Evolutionary conservation across 2,888 invertebrate species (phyloP).

Genomic region (Brenthis ino): DNA sequence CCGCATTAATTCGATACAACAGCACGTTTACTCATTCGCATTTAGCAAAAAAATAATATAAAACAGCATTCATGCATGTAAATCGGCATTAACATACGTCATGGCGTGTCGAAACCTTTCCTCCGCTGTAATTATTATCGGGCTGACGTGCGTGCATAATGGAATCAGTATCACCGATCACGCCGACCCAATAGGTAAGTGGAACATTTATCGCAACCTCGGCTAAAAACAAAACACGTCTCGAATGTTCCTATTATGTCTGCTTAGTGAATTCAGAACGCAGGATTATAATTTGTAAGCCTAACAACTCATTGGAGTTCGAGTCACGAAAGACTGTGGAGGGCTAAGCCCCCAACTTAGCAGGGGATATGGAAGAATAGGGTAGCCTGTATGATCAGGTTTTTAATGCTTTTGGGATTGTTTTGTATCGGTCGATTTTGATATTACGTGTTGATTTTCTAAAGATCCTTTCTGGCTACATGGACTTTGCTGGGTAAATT

Average conservation of each 20-base stretch:
- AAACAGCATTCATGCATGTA: not conserved
- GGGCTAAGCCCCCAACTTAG: not conserved
- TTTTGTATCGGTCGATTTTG: not conserved
- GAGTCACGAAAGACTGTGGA: conserved; percentile 7
- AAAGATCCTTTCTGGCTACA: too few relatives aligned
- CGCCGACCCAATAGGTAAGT: conserved; percentile 15
- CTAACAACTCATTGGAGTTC: conserved; percentile 3
- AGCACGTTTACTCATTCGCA: too few relatives aligned
- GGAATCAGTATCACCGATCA: not conserved
- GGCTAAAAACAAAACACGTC: conserved; percentile 24
- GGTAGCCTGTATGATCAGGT: not conserved
- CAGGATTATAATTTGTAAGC: conserved; percentile 28
- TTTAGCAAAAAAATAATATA: too few relatives aligned
- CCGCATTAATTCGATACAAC: too few relatives aligned
- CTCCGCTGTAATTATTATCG: conserved; percentile 10
- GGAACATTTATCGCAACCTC: conserved; percentile 16
- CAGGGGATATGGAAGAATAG: not conserved
- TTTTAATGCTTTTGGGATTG: conserved; percentile 1
- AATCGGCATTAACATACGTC: conserved; percentile 4
- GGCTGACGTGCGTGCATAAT: conserved; percentile 19
- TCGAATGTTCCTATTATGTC: conserved; percentile 23
- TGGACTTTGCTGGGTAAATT: too few relatives aligned
- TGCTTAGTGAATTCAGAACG: conserved; percentile 31
- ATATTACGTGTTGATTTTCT: not conserved
- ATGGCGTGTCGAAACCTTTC: conserved; percentile 19